Evolutionary conservation across 23 tunicate genomes (phyloP).

Genomic region (Pegea sp.): DNA sequence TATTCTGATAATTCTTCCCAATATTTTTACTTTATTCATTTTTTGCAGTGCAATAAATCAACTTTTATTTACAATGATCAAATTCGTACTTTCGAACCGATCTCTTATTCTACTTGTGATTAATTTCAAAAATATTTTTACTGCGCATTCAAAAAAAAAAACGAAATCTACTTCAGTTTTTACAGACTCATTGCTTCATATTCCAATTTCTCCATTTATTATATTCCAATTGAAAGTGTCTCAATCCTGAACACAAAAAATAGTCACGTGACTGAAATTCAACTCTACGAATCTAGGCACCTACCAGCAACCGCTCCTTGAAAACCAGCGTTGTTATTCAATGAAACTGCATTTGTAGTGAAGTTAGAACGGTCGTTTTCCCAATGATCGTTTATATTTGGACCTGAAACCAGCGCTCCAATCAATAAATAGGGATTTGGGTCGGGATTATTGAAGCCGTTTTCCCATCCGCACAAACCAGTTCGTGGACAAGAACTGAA

Average conservation of each 20-base stretch:
- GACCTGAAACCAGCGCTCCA: constrained; percentile 76
- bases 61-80: too few relatives aligned
- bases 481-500: constrained; percentile 44
- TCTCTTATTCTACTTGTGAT: too few relatives aligned
- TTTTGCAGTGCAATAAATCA: too few relatives aligned
- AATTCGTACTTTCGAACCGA: too few relatives aligned
- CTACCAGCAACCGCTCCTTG: constrained; percentile 72
- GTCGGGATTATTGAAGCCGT: background rate
- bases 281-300: too few relatives aligned
- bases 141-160: too few relatives aligned
- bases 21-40: too few relatives aligned
- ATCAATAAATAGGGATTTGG: constrained; percentile 26
- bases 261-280: too few relatives aligned
- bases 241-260: too few relatives aligned
- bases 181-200: too few relatives aligned
- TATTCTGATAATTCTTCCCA: too few relatives aligned
- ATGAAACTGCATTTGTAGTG: constrained; percentile 32
- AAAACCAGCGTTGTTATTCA: constrained; percentile 58
- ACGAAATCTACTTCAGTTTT: background rate
- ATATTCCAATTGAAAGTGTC: background rate
- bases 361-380: constrained; percentile 29
- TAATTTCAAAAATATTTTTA: too few relatives aligned
- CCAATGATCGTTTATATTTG: constrained; percentile 19
- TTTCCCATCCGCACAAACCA: constrained; percentile 41
- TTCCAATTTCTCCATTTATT: background rate